These are phyloP conservation scores for Pycnonotus jocosus DNA, from an alignment of 2,113 vertebrate species.

Conservation along the genomic window DNA sequence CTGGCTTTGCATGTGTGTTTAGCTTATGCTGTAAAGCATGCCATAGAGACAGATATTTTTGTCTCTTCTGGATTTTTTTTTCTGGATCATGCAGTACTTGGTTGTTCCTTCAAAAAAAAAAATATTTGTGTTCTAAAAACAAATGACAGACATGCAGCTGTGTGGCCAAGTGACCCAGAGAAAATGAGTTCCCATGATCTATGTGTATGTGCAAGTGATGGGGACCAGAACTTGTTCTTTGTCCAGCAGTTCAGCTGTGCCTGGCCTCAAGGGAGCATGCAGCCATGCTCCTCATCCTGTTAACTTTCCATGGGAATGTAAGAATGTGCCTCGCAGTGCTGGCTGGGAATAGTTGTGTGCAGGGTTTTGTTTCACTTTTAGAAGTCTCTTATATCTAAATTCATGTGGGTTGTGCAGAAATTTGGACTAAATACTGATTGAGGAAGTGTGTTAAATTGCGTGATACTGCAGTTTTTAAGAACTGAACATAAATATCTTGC, in stretches of 20 bases:
- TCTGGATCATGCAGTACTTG: background rate
- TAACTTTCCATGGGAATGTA: background rate
- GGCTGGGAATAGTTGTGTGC: background rate
- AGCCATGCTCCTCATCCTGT: background rate
- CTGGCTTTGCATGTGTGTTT: background rate
- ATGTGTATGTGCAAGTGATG: background rate
- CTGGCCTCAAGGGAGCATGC: background rate
- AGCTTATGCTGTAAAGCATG: background rate
- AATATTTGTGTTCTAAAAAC: conserved; percentile 28
- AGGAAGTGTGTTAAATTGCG: background rate
- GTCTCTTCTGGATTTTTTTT: background rate
- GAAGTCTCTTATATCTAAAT: background rate
- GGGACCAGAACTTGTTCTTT: background rate
- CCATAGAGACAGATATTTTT: background rate
- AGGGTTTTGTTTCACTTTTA: background rate
- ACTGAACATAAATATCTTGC: background rate
- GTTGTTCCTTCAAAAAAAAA: background rate
- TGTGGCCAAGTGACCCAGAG: conserved; percentile 23
- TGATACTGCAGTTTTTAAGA: background rate
- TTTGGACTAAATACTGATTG: background rate
- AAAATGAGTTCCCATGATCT: conserved; percentile 34
- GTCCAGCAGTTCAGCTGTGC: background rate
- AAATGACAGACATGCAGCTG: background rate
- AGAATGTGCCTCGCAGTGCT: background rate
- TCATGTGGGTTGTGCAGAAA: background rate